Conservation (phyloP, 2,888 invertebrate species). For the Caenorhabditis sp. region DNA sequence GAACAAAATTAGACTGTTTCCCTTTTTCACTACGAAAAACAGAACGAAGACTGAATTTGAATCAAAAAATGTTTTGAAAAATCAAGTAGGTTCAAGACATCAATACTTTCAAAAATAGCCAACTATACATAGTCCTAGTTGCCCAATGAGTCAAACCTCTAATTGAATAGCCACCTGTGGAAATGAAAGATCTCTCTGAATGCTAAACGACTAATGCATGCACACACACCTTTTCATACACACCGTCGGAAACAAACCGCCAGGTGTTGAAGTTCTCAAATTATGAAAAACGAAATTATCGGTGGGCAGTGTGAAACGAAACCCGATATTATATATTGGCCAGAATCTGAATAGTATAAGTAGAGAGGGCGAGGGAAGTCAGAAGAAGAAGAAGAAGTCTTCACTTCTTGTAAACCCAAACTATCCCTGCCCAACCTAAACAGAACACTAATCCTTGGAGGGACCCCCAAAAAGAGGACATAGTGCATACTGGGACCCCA, state of each 20-base stretch:
- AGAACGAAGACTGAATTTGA: too few species aligned
- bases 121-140: not conserved
- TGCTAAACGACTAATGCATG: conserved; percentile 36
- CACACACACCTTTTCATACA: conserved; percentile 2
- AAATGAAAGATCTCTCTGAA: conserved; percentile 7
- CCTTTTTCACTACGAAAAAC: too few species aligned
- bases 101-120: not conserved
- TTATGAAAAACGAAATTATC: conserved; percentile 46
- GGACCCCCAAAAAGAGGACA: not conserved
- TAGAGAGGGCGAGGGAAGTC: not conserved
- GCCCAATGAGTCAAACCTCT: not conserved
- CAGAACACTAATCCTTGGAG: conserved; percentile 6
- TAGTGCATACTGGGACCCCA: not conserved
- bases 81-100: too few species aligned
- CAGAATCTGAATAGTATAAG: not conserved
- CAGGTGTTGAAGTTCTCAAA: conserved; percentile 63
- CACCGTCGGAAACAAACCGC: not conserved
- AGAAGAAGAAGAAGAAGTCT: not conserved
- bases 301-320: conserved; percentile 35
- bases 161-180: conserved; percentile 5
- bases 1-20: too few species aligned
- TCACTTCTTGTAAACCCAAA: conserved; percentile 12
- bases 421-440: conserved; percentile 11
- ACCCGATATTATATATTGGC: conserved; percentile 53
- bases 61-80: too few species aligned